Evolutionary conservation across 2,888 invertebrate genomes (phyloP).

Genomic region (Tipula lateralis): DNA sequence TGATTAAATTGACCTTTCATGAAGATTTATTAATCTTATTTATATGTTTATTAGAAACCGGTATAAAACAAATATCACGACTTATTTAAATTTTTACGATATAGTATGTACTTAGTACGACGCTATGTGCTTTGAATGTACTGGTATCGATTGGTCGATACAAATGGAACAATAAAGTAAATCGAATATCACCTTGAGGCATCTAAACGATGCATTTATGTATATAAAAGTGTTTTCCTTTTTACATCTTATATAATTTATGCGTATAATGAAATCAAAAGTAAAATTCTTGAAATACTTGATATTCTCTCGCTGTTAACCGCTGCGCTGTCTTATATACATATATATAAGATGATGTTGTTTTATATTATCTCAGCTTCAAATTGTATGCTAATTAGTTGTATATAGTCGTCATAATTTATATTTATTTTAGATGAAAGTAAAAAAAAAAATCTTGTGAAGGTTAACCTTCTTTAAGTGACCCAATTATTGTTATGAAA

Average conservation of each 20-base stretch:
- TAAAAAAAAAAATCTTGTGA: neutral
- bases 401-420: neutral
- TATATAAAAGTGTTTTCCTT: neutral
- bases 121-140: neutral
- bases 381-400: neutral
- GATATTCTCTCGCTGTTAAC: neutral
- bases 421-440: conserved; percentile 24
- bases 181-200: neutral
- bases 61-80: neutral
- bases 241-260: neutral
- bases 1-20: conserved; percentile 19
- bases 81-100: neutral
- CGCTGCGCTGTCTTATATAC: neutral
- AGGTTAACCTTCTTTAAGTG: conserved; percentile 19
- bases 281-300: conserved; percentile 1
- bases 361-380: neutral
- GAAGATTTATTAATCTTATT: neutral
- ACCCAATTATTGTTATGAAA: neutral
- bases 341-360: no score
- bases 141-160: neutral
- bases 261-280: neutral
- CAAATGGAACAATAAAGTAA: neutral
- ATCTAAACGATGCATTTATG: neutral
- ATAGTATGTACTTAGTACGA: neutral
- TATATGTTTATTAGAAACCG: neutral